A percentile compares a stretch with the other conserved stretches of the same genome.
Evolutionary conservation across 1,140 invertebrate genomes (phyloP).

Genomic region (Zophobas morio): DNA sequence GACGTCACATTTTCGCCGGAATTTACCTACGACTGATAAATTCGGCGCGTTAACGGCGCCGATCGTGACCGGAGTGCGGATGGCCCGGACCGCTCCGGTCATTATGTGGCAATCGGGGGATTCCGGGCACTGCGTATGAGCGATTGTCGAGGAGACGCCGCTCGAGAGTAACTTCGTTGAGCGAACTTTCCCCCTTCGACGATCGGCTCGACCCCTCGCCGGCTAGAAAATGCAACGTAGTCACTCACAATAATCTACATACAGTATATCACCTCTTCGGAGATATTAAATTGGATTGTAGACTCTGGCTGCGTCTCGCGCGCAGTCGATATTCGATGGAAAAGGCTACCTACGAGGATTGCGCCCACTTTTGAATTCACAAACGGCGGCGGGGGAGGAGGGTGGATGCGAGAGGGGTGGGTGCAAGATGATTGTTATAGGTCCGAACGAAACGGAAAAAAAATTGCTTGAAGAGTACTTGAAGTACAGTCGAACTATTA

Average conservation of each 20-base stretch:
- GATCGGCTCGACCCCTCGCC: conserved; percentile 33
- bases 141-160: conserved; percentile 23
- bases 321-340: too few relatives aligned
- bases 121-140: background rate
- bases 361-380: too few relatives aligned
- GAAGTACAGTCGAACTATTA: too few relatives aligned
- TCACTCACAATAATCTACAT: conserved; percentile 49
- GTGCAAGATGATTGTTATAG: too few relatives aligned
- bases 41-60: conserved; percentile 39
- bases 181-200: conserved; percentile 41
- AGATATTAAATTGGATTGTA: conserved; percentile 49
- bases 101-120: background rate
- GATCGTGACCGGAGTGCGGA: conserved; percentile 41
- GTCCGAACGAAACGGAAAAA: too few relatives aligned
- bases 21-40: conserved; percentile 51
- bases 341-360: too few relatives aligned
- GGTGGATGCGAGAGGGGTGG: too few relatives aligned
- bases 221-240: conserved; percentile 45
- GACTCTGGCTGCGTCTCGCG: too few relatives aligned
- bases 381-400: too few relatives aligned
- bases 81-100: background rate
- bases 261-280: conserved; percentile 47
- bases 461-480: too few relatives aligned
- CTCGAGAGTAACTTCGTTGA: conserved; percentile 27
- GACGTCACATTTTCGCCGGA: conserved; percentile 43